Base-by-base conservation (phyloP, 2,888 invertebrate genomes). In the Rotaria magnacalcarata region DNA sequence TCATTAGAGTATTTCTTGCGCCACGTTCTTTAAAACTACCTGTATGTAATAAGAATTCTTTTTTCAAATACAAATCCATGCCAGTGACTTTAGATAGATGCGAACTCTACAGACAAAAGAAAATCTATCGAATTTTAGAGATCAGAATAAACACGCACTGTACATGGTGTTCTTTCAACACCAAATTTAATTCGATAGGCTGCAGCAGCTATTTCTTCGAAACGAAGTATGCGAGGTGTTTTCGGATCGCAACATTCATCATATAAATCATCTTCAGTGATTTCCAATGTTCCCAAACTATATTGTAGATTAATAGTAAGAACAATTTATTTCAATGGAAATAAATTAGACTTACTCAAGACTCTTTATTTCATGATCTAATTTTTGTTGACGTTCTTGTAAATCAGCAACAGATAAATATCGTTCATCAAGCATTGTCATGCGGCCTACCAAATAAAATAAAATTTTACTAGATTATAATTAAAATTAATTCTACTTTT, bases 1-100 rank as follows among this genome's bases (percentile, higher is more conserved):
- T 94, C 84, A 95, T 91, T 84, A 97, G 91, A 0, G 95, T 94
- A 89, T 95, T 95, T 27, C 96, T 92, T 0, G 97, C 97, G 1
- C 97, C 97, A 87, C 97, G 93, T 90, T 97, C 97, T 91, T 97
- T 97, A 90, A 97, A 96, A 91, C 96, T 95, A 90, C 97, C 97
- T n/a, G 97, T 97, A 88, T 93, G 94, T 92, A 97, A 96, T 24
- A 96, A 93, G 90, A 95, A 96, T 91, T 97, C 97, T 90, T 96
- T 96, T 92, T 97, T 97, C 89, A 97, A 93, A 91, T 94, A 97
- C 88, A 97, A 93, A 56, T 96, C 94, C 94, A 96, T 95, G 84
- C 94, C 95, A 86, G 94, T 94, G 84, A 93, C 89, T 6, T 93
- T 92, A 0, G 96, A 95, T 91, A 96, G 93, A 89, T 95, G 94